phyloP scores from a whole-genome alignment of 2,888 invertebrate species.

The Leptinotarsa peninsularis region DNA sequence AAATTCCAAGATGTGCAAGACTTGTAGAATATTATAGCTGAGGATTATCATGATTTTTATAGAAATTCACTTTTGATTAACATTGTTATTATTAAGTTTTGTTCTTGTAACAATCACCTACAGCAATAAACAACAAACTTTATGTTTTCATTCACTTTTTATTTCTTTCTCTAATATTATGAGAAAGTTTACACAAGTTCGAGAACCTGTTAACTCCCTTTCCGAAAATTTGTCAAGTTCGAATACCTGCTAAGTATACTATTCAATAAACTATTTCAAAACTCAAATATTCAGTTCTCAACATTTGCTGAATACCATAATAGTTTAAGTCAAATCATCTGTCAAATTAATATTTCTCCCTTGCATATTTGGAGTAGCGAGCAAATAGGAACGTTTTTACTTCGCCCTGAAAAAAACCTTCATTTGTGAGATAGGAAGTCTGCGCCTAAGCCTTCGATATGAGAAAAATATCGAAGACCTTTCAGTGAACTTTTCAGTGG shows the following conservation, averaged over 20 bases:
- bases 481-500: too few species aligned
- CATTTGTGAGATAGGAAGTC: neutral
- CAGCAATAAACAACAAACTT: conserved; percentile 6
- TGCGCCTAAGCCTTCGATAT: too few species aligned
- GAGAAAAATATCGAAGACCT: too few species aligned
- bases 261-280: neutral
- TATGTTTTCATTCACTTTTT: neutral
- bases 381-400: neutral
- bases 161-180: conserved; percentile 9
- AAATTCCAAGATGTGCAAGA: too few species aligned
- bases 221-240: neutral
- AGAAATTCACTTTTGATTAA: too few species aligned
- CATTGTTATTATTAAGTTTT: neutral
- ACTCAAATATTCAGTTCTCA: neutral
- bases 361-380: neutral
- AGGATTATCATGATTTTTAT: too few species aligned
- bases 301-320: neutral
- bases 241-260: neutral
- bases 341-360: neutral
- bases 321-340: neutral
- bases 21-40: too few species aligned
- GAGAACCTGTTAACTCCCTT: too few species aligned
- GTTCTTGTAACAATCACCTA: conserved; percentile 7
- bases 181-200: neutral
- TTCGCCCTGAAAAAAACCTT: neutral